A percentile compares a stretch with the other conserved stretches of the same genome.
These are phyloP conservation scores for Piprites chloris DNA, from an alignment of 2,113 vertebrate species.

Conservation along the genomic window DNA sequence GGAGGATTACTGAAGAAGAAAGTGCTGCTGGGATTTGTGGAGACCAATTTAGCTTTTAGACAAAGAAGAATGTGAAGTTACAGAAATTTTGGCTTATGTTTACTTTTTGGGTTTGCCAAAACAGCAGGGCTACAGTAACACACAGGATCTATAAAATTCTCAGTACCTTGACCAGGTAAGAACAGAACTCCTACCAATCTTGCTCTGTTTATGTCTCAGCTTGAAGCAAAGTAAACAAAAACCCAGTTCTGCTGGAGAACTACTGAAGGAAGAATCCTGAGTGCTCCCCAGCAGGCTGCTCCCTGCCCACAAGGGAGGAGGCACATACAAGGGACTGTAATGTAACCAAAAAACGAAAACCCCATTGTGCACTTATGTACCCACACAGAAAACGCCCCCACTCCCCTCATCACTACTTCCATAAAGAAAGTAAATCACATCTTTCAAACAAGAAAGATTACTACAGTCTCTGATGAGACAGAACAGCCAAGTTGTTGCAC, in stretches of 20 bases:
- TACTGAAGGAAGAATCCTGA: background rate
- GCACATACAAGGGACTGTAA: fast-evolving
- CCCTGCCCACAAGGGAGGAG: background rate
- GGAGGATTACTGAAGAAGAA: background rate
- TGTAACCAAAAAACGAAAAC: background rate
- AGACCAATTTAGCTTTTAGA: background rate
- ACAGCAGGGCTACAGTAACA: background rate
- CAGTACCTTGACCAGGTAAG: background rate
- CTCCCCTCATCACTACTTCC: background rate
- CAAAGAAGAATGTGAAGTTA: background rate
- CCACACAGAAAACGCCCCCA: background rate
- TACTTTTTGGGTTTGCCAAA: background rate
- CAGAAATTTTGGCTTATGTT: background rate
- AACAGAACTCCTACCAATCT: background rate
- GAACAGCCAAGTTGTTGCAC: background rate
- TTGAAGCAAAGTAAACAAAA: background rate
- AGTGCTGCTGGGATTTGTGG: background rate
- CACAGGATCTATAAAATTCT: background rate
- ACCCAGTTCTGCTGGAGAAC: background rate
- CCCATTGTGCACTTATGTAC: fast-evolving
- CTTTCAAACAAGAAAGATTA: background rate
- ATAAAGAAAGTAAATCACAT: background rate
- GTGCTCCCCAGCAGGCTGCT: background rate
- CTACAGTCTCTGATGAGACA: background rate
- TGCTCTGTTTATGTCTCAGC: background rate